Conservation (phyloP, 2,113 vertebrate genomes). For the Copsychus sechellarum region DNA sequence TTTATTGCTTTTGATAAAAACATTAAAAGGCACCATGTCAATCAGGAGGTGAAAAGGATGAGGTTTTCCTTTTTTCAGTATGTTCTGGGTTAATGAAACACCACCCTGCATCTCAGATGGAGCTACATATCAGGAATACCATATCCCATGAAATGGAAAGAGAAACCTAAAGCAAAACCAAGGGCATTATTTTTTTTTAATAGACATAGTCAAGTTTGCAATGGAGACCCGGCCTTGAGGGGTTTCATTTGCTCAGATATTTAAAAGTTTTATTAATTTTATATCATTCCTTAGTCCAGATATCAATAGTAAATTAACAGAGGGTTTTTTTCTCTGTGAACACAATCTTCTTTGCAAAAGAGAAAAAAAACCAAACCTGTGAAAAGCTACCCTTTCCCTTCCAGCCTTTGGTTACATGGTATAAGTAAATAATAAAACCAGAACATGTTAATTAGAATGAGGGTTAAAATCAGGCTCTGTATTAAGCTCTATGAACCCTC, state of each 20-base stretch:
- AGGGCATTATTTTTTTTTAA: rapidly evolving
- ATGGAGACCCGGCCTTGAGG: background rate
- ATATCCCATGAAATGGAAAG: background rate
- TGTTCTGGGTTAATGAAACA: background rate
- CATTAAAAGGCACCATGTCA: background rate
- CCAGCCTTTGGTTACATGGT: background rate
- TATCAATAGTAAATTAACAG: background rate
- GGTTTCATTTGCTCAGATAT: background rate
- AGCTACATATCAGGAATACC: background rate
- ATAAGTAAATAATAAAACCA: background rate
- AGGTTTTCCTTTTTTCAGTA: background rate
- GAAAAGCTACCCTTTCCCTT: background rate
- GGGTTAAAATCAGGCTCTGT: background rate
- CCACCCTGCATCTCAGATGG: background rate
- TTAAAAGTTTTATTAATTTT: background rate
- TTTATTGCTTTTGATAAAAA: background rate
- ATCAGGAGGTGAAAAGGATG: background rate
- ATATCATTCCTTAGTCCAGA: background rate
- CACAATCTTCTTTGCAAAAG: background rate
- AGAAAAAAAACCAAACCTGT: background rate
- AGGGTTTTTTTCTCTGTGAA: background rate
- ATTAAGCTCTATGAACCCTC: background rate
- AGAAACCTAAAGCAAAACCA: background rate
- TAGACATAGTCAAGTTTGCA: background rate
- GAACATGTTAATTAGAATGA: background rate